phyloP scores from a whole-genome alignment of 1,140 invertebrate genomes.

The Drosophila lacertosa region DNA sequence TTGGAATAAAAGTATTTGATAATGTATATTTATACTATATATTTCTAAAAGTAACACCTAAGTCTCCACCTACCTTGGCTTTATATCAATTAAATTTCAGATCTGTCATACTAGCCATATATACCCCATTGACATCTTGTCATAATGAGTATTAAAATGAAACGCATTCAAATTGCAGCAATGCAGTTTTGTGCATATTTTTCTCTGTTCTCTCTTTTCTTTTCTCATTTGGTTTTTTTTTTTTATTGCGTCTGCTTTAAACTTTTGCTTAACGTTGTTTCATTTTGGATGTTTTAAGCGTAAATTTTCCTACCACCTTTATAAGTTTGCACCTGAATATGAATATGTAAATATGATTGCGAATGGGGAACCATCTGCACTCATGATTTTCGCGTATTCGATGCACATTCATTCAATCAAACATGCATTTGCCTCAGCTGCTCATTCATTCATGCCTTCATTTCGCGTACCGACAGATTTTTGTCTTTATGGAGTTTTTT shows the following conservation, averaged over 20 bases:
- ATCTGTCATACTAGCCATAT: background rate
- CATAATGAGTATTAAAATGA: slow-evolving; percentile 9
- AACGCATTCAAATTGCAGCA: slow-evolving; percentile 68
- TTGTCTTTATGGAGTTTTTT: slow-evolving; percentile 32
- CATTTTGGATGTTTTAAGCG: slow-evolving; percentile 46
- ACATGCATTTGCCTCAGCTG: slow-evolving; percentile 57
- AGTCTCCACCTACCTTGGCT: too few relatives aligned
- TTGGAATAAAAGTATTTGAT: too few relatives aligned
- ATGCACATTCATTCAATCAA: slow-evolving; percentile 70
- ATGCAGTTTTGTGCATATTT: slow-evolving; percentile 44
- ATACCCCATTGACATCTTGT: background rate
- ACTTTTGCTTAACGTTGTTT: slow-evolving; percentile 40
- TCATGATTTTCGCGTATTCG: slow-evolving; percentile 47
- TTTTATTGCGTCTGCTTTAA: slow-evolving; percentile 18
- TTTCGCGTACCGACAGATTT: slow-evolving; percentile 49
- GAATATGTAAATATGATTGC: slow-evolving; percentile 43
- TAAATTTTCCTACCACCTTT: slow-evolving; percentile 60
- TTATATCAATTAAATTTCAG: too few relatives aligned
- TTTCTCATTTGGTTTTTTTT: background rate
- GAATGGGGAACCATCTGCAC: slow-evolving; percentile 17
- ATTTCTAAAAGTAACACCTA: too few relatives aligned
- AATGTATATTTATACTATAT: too few relatives aligned
- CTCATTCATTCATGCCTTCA: slow-evolving; percentile 59
- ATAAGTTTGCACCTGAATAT: slow-evolving; percentile 36
- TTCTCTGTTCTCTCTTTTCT: too few relatives aligned